A percentile compares a stretch with the other conserved stretches of the same genome.
Evolutionary conservation across 2,888 invertebrate species (phyloP).

Genomic region (Eubasilissa splendida): DNA sequence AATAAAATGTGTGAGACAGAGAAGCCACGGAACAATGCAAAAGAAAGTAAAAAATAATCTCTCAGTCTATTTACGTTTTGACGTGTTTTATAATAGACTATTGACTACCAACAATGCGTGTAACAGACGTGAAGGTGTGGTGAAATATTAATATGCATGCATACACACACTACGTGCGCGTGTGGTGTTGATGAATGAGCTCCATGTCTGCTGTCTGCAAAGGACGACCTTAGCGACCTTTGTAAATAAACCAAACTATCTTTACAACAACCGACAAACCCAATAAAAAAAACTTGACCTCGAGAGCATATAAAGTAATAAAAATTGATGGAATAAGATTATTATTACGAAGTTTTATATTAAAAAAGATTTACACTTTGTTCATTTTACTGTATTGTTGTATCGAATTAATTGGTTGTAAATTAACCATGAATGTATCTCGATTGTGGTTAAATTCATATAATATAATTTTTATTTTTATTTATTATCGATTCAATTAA

Average conservation of each 20-base stretch:
- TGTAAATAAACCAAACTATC: not conserved
- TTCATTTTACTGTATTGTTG: not conserved
- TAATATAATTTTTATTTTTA: too few species aligned
- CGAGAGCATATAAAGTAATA: not conserved
- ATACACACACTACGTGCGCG: not conserved
- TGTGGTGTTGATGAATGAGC: constrained; percentile 1
- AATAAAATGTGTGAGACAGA: constrained; percentile 30
- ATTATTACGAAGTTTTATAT: not conserved
- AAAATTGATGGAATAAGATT: not conserved
- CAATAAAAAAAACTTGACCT: too few species aligned
- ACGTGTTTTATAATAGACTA: constrained; percentile 28
- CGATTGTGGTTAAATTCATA: too few species aligned
- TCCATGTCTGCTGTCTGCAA: constrained; percentile 26
- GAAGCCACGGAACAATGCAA: constrained; percentile 31
- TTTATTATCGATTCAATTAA: too few species aligned
- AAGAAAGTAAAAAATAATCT: constrained; percentile 39
- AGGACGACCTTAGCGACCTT: constrained; percentile 26
- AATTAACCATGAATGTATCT: not conserved
- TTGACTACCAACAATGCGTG: constrained; percentile 23
- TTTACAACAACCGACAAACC: not conserved
- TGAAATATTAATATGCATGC: not conserved
- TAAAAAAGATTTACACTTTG: too few species aligned
- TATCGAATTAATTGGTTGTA: not conserved
- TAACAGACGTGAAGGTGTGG: constrained; percentile 12
- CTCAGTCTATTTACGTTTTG: constrained; percentile 17